Evolutionary conservation across 1,140 invertebrate species (phyloP).

Genomic region (Euglossa dilemma): DNA sequence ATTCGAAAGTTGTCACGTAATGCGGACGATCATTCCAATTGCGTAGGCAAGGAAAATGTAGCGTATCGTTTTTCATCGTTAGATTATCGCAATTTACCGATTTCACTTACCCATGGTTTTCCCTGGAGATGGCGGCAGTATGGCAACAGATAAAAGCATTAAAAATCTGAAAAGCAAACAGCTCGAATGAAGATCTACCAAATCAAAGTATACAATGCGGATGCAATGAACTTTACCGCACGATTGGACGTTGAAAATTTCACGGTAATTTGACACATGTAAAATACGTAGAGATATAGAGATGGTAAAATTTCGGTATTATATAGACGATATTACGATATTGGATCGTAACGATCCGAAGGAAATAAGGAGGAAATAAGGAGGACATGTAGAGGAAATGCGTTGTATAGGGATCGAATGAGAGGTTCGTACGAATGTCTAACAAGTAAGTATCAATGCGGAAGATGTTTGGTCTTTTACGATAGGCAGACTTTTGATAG

Average conservation of each 20-base stretch:
- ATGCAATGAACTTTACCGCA: neutral
- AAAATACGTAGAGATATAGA: too few relatives aligned
- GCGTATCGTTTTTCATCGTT: neutral
- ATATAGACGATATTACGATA: too few relatives aligned
- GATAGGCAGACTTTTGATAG: too few relatives aligned
- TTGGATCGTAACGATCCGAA: too few relatives aligned
- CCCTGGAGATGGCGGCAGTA: conserved; percentile 74
- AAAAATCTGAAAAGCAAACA: conserved; percentile 69
- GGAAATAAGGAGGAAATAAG: too few relatives aligned
- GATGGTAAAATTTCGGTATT: too few relatives aligned
- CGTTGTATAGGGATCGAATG: conserved; percentile 16
- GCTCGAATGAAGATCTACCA: conserved; percentile 39
- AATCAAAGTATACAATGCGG: neutral
- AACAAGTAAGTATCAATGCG: neutral
- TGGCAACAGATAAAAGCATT: conserved; percentile 70
- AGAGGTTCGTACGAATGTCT: too few relatives aligned
- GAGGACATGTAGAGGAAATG: too few relatives aligned
- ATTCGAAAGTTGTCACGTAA: too few relatives aligned
- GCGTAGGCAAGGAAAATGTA: neutral
- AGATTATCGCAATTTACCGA: neutral
- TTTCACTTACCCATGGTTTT: conserved; percentile 83
- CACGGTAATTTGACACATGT: too few relatives aligned
- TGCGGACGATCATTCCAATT: neutral
- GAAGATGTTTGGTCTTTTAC: neutral
- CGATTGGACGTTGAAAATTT: neutral